phyloP scores from a whole-genome alignment of 2,888 invertebrate genomes.

The Siphlonurus alternatus region DNA sequence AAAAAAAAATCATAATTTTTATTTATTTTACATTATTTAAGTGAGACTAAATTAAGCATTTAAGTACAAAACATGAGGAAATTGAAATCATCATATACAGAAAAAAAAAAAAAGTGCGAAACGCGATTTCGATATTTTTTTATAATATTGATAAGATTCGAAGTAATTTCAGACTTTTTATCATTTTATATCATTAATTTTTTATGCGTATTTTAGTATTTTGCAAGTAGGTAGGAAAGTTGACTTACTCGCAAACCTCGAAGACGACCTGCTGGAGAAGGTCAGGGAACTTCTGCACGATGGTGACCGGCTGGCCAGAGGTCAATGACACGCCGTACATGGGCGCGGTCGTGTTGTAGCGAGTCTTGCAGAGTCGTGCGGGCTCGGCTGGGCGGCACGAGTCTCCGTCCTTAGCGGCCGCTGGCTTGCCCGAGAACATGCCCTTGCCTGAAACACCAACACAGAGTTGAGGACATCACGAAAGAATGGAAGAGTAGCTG shows the following conservation, averaged over 20 bases:
- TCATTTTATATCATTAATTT: no score
- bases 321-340: slow-evolving; percentile 90
- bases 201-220: no score
- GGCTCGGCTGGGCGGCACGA: slow-evolving; percentile 42
- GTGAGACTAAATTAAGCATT: no score
- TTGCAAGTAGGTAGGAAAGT: no score
- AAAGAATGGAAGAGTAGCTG: background rate
- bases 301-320: slow-evolving; percentile 82
- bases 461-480: slow-evolving; percentile 3
- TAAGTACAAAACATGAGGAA: no score
- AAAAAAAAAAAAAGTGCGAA: no score
- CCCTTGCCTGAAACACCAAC: slow-evolving; percentile 27
- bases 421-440: slow-evolving; percentile 12
- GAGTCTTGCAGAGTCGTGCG: slow-evolving; percentile 65
- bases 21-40: no score
- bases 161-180: no score
- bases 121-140: no score
- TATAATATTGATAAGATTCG: no score
- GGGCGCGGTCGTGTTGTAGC: slow-evolving; percentile 85
- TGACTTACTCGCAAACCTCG: slow-evolving; percentile 81
- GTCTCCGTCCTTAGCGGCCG: slow-evolving; percentile 15
- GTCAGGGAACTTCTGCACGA: slow-evolving; percentile 88
- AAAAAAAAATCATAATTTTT: no score
- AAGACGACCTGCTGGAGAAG: slow-evolving; percentile 82
- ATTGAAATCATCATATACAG: no score